These are phyloP conservation scores for Vimba vimba DNA, from an alignment of 2,113 vertebrate species.

Conservation along the genomic window DNA sequence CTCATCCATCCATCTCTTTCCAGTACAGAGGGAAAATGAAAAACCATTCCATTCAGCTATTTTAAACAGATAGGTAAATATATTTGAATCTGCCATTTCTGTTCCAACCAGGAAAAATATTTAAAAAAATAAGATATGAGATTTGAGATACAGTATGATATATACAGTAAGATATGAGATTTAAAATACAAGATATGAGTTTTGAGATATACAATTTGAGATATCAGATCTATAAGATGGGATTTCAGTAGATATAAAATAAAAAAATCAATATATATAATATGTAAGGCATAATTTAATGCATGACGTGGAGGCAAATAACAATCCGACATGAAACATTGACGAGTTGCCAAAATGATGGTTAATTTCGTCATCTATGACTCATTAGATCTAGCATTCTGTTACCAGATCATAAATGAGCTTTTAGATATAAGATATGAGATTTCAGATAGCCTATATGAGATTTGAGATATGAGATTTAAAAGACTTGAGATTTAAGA, in stretches of 20 bases:
- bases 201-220: not conserved
- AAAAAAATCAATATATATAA: not conserved
- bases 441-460: constrained; percentile 26
- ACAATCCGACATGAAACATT: too few species aligned
- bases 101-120: constrained; percentile 68
- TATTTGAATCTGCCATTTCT: constrained; percentile 69
- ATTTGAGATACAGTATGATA: constrained; percentile 31
- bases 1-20: not conserved
- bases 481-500: not conserved
- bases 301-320: too few species aligned
- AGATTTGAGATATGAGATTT: not conserved
- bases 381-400: too few species aligned
- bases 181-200: constrained; percentile 17
- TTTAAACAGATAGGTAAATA: constrained; percentile 62
- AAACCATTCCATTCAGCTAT: constrained; percentile 52
- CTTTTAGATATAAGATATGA: constrained; percentile 19
- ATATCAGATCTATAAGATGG: not conserved
- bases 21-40: constrained; percentile 52
- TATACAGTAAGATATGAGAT: too few species aligned
- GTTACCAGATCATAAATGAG: constrained; percentile 16
- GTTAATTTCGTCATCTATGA: too few species aligned
- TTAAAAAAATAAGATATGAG: too few species aligned
- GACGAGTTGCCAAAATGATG: too few species aligned
- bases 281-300: too few species aligned
- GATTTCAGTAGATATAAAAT: not conserved